phyloP scores from a whole-genome alignment of 1,140 invertebrate species.

The Ceratina japonica region DNA sequence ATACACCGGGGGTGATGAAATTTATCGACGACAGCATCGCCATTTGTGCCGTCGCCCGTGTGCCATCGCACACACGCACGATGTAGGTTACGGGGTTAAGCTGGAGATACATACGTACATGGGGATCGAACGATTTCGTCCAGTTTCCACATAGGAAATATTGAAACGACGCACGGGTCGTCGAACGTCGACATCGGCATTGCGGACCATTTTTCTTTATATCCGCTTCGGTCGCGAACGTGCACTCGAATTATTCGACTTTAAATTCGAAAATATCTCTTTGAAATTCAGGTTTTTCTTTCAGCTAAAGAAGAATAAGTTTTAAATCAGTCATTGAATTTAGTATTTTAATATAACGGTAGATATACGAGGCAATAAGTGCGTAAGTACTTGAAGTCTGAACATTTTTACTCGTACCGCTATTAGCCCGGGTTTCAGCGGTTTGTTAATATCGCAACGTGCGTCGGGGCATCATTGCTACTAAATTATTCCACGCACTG shows the following conservation, averaged over 20 bases:
- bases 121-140: conserved; percentile 9
- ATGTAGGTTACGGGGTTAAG: neutral
- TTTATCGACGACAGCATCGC: conserved; percentile 10
- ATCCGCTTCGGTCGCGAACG: neutral
- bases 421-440: too few species aligned
- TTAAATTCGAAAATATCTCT: too few species aligned
- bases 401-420: too few species aligned
- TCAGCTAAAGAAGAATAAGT: neutral
- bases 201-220: neutral
- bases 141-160: neutral
- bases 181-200: neutral
- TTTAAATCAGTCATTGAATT: neutral
- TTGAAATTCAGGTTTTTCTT: too few species aligned
- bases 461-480: too few species aligned
- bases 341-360: neutral
- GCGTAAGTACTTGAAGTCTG: too few species aligned
- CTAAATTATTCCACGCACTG: neutral
- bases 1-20: conserved; percentile 23
- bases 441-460: too few species aligned
- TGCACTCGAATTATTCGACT: too few species aligned
- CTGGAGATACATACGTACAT: neutral
- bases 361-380: too few species aligned
- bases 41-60: neutral
- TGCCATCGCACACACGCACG: neutral
- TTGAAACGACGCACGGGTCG: neutral